Conservation (phyloP, 2,113 vertebrate species). For the Colius striatus region DNA sequence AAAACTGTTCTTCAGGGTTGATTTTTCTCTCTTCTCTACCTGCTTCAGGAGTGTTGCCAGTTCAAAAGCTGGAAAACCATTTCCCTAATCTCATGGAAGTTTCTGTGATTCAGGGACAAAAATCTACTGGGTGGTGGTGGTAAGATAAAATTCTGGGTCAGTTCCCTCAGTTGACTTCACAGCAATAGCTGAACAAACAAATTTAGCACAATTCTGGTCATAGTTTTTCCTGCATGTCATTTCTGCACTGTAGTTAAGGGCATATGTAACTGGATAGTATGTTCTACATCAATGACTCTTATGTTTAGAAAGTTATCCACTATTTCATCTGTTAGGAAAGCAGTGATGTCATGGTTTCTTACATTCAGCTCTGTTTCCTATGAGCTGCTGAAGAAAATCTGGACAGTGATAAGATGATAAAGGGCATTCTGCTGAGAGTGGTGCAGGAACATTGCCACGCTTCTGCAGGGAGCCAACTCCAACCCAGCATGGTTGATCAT, state of each 20-base stretch:
- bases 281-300: not conserved
- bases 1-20: not conserved
- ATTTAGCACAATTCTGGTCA: not conserved
- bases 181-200: not conserved
- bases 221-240: not conserved
- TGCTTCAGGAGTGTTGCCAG: not conserved
- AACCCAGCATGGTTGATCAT: not conserved
- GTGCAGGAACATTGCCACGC: not conserved
- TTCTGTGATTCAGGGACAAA: not conserved
- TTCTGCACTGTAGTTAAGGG: not conserved
- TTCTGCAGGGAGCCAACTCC: not conserved
- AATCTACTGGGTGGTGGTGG: not conserved
- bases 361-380: not conserved
- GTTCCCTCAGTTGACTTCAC: not conserved
- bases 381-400: not conserved
- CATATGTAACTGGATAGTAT: not conserved
- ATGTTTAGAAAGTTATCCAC: not conserved
- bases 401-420: not conserved
- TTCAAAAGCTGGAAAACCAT: not conserved
- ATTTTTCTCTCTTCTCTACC: not conserved
- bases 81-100: not conserved
- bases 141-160: not conserved
- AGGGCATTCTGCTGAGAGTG: not conserved
- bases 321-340: not conserved
- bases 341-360: not conserved